Conservation (phyloP, 2,888 invertebrate species). For the Smittia aterrima region DNA sequence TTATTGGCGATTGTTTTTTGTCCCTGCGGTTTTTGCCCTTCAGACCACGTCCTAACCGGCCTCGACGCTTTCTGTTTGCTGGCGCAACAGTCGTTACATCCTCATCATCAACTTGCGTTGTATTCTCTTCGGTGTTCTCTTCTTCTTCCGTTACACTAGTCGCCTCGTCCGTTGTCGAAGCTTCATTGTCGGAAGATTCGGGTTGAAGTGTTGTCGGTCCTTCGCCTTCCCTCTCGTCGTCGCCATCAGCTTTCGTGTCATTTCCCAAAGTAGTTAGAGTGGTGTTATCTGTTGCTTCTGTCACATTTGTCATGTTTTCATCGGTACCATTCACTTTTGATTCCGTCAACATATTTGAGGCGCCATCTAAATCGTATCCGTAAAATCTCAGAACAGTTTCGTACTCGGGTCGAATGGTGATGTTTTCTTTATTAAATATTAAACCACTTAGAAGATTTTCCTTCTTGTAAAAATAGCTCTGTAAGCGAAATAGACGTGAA, state of each 20-base stretch:
- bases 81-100: conserved; percentile 20
- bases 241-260: conserved; percentile 43
- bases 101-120: conserved; percentile 41
- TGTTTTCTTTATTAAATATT: conserved; percentile 74
- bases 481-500: conserved; percentile 46
- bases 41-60: conserved; percentile 25
- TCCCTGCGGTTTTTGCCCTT: conserved; percentile 7
- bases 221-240: conserved; percentile 42
- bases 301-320: conserved; percentile 44
- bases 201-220: conserved; percentile 45
- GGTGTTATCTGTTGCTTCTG: conserved; percentile 21
- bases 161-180: conserved; percentile 36
- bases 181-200: conserved; percentile 44
- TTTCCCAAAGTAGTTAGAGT: conserved; percentile 31
- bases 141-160: conserved; percentile 11
- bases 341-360: conserved; percentile 47
- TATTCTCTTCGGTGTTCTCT: conserved; percentile 42
- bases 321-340: conserved; percentile 25
- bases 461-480: conserved; percentile 80
- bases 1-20: neutral
- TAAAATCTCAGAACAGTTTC: conserved; percentile 73
- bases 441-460: conserved; percentile 80
- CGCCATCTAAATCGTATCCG: conserved; percentile 69
- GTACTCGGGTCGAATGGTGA: conserved; percentile 71
- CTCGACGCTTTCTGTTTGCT: conserved; percentile 10